Conservation (phyloP, 2,888 invertebrate species). For the Fragum sueziense region DNA sequence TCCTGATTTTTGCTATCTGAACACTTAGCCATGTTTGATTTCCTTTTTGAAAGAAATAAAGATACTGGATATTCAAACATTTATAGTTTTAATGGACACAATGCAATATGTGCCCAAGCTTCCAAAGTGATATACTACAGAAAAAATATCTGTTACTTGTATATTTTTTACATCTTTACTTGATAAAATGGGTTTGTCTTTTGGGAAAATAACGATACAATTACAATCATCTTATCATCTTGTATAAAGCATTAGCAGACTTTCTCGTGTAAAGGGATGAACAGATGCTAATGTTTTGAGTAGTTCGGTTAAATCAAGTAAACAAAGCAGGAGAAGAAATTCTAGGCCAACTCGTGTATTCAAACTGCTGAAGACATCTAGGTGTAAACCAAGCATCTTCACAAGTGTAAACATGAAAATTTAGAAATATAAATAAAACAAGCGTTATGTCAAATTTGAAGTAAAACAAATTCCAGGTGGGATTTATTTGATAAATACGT, state of each 20-base stretch:
- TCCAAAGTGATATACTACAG: no score
- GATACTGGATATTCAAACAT: no score
- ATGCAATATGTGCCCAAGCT: no score
- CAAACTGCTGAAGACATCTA: background rate
- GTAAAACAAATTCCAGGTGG: constrained; percentile 48
- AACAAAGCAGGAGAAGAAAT: constrained; percentile 5
- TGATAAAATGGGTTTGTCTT: no score
- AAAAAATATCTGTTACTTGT: no score
- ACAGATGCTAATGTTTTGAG: constrained; percentile 25
- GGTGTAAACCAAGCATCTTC: constrained; percentile 15
- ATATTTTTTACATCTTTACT: no score
- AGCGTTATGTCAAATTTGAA: constrained; percentile 44
- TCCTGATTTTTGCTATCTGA: no score
- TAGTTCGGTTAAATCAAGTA: constrained; percentile 22
- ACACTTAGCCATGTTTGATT: no score
- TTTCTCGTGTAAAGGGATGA: constrained; percentile 3
- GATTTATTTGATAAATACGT: constrained; percentile 22
- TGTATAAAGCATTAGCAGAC: background rate
- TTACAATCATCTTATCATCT: no score
- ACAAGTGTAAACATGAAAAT: constrained; percentile 45
- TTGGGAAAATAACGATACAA: no score
- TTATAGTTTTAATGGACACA: no score
- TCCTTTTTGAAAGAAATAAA: no score
- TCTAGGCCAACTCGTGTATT: constrained; percentile 6
- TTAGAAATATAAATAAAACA: constrained; percentile 56